Conservation (phyloP, 2,797 vertebrate genomes). For the Champsocephalus gunnari region DNA sequence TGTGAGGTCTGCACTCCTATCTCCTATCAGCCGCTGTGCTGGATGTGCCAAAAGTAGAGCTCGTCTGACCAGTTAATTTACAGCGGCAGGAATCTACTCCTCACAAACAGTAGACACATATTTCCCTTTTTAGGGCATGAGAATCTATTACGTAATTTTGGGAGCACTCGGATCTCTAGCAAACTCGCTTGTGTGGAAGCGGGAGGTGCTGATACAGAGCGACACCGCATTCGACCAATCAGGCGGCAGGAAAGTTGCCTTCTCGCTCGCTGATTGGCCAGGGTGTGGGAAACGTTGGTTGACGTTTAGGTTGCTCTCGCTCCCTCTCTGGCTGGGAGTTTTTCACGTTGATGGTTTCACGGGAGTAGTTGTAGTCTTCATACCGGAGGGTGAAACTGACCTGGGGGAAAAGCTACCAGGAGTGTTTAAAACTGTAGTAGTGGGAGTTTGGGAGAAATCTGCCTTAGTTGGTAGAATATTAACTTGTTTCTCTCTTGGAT, state of each 20-base stretch:
- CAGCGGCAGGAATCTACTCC: conserved; percentile 68
- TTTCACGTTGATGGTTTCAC: conserved; percentile 67
- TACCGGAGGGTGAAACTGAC: conserved; percentile 63
- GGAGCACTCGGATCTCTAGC: conserved; percentile 76
- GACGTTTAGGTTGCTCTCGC: conserved; percentile 59
- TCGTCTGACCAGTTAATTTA: conserved; percentile 44
- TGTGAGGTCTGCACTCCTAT: conserved; percentile 10
- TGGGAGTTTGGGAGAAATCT: conserved; percentile 46
- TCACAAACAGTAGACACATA: conserved; percentile 68
- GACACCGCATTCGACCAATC: conserved; percentile 69
- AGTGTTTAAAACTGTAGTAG: conserved; percentile 22
- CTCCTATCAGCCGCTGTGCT: conserved; percentile 2
- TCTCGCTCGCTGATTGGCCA: conserved; percentile 70
- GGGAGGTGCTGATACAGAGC: conserved; percentile 45
- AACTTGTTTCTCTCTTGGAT: conserved; percentile 55
- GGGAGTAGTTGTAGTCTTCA: conserved; percentile 67
- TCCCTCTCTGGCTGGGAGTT: conserved; percentile 46
- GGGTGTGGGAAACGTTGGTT: conserved; percentile 15
- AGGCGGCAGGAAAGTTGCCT: neutral
- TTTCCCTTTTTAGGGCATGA: conserved; percentile 92
- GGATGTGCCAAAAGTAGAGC: neutral
- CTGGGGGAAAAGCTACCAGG: conserved; percentile 42
- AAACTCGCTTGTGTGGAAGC: conserved; percentile 61
- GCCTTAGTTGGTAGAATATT: conserved; percentile 18
- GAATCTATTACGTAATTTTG: conserved; percentile 88